phyloP scores from a whole-genome alignment of 2,888 invertebrate genomes.

The Drosophila peninsularis region DNA sequence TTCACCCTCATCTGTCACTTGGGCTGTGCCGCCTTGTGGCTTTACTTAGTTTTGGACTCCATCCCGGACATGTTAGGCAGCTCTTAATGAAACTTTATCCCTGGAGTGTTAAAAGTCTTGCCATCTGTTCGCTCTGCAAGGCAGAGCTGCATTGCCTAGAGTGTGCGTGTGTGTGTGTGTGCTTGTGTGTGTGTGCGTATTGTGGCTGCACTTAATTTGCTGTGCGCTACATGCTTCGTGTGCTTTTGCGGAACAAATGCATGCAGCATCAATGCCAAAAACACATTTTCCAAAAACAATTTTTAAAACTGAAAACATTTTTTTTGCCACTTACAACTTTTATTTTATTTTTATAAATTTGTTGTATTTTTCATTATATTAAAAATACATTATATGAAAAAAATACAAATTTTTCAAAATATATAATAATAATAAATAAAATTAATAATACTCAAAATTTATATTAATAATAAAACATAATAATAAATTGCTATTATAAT shows the following conservation, averaged over 20 bases:
- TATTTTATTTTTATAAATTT: background rate
- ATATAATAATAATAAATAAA: too few species aligned
- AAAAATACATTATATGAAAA: too few species aligned
- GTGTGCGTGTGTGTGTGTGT: constrained; percentile 4
- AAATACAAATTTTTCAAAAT: too few species aligned
- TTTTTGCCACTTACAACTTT: background rate
- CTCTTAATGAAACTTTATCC: constrained; percentile 82
- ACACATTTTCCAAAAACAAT: constrained; percentile 14
- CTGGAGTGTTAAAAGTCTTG: constrained; percentile 76
- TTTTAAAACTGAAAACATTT: constrained; percentile 6
- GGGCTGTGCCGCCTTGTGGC: constrained; percentile 53
- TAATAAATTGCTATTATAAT: too few species aligned
- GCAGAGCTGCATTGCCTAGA: constrained; percentile 30
- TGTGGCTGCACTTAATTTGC: constrained; percentile 64
- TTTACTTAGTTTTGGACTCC: constrained; percentile 60
- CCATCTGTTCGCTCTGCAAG: constrained; percentile 62
- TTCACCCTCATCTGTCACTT: constrained; percentile 15
- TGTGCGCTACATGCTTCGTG: constrained; percentile 44
- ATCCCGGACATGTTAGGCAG: constrained; percentile 58
- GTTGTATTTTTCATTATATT: background rate
- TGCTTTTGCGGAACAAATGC: constrained; percentile 25
- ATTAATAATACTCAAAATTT: too few species aligned
- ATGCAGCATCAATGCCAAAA: constrained; percentile 2
- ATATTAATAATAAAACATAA: too few species aligned
- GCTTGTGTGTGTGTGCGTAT: constrained; percentile 36